phyloP scores from a whole-genome alignment of 1,140 invertebrate genomes.

The Tribolium madens region DNA sequence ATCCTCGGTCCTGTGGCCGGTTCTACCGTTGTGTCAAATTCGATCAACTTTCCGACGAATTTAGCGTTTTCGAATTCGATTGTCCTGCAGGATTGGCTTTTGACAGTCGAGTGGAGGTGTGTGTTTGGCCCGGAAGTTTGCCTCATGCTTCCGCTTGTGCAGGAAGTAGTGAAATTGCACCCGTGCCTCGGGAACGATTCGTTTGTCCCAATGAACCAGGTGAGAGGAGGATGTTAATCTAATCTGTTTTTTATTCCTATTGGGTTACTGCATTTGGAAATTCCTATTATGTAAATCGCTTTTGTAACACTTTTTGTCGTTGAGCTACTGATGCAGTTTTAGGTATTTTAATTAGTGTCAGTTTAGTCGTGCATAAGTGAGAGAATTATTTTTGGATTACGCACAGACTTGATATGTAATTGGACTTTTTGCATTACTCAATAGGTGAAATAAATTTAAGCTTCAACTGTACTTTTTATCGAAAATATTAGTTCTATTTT shows the following conservation, averaged over 20 bases:
- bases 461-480: too few relatives aligned
- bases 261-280: background rate
- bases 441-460: too few relatives aligned
- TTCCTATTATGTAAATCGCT: conserved; percentile 16
- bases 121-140: conserved; percentile 83
- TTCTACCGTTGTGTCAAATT: conserved; percentile 89
- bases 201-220: conserved; percentile 73
- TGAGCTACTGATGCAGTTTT: too few relatives aligned
- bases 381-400: too few relatives aligned
- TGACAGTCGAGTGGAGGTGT: conserved; percentile 82
- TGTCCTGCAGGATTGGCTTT: conserved; percentile 86
- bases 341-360: too few relatives aligned
- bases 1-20: conserved; percentile 82
- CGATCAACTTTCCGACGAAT: conserved; percentile 79
- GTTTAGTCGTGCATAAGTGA: too few relatives aligned
- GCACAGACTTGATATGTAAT: too few relatives aligned
- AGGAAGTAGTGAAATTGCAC: conserved; percentile 80
- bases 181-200: conserved; percentile 75
- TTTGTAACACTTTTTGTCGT: too few relatives aligned
- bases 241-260: background rate
- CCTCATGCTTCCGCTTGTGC: conserved; percentile 79
- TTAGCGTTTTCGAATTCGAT: conserved; percentile 85
- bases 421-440: too few relatives aligned
- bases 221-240: conserved; percentile 59
- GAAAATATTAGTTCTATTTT: too few relatives aligned